Percentiles rank a stretch among this genome's conserved stretches.
phyloP scores from a whole-genome alignment of 1,140 invertebrate species.

The Campoletis sonorensis region DNA sequence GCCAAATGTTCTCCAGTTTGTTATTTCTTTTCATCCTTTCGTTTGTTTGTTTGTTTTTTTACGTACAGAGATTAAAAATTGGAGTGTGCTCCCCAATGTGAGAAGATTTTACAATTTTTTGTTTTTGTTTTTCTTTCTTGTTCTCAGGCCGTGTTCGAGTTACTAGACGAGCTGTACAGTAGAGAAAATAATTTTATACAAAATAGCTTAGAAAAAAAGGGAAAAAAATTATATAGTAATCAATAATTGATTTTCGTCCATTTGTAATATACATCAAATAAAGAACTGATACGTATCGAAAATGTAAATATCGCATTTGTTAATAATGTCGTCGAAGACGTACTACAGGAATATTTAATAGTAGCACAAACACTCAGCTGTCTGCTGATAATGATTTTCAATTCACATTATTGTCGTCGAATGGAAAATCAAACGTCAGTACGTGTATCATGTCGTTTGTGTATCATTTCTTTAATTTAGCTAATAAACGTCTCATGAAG shows the following conservation, averaged over 20 bases:
- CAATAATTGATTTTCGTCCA: slow-evolving; percentile 24
- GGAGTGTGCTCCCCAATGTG: background rate
- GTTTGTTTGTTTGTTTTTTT: no score
- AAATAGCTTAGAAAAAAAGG: slow-evolving; percentile 10
- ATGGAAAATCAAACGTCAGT: slow-evolving; percentile 4
- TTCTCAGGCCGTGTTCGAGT: slow-evolving; percentile 27
- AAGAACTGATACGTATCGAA: slow-evolving; percentile 27
- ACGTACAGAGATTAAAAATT: background rate
- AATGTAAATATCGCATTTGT: background rate
- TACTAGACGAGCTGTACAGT: slow-evolving; percentile 23
- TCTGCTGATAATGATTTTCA: background rate
- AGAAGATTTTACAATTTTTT: background rate
- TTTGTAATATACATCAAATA: slow-evolving; percentile 35
- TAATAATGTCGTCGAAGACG: background rate
- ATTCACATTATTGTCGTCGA: slow-evolving; percentile 14
- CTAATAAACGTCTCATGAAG: background rate
- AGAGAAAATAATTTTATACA: slow-evolving; percentile 39
- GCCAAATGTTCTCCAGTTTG: background rate
- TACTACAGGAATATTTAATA: background rate
- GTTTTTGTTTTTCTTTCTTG: background rate
- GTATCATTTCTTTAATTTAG: background rate
- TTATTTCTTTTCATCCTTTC: no score
- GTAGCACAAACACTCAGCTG: background rate
- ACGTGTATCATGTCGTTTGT: background rate
- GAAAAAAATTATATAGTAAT: background rate